A percentile compares a stretch with the other conserved stretches of the same genome.
These are phyloP conservation scores for Harpalus rubripes DNA, from an alignment of 2,888 invertebrate genomes.

Conservation along the genomic window DNA sequence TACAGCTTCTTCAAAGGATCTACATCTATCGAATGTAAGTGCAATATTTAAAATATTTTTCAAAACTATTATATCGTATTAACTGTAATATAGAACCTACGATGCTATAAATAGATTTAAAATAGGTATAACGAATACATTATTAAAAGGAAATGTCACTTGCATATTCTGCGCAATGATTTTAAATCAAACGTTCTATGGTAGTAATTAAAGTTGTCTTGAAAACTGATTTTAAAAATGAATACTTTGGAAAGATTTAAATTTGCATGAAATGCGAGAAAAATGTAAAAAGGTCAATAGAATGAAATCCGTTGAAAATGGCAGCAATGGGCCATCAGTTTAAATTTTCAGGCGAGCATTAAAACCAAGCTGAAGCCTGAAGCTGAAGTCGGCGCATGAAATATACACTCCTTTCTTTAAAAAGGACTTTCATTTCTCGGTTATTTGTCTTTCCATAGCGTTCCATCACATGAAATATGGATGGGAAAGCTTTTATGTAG, in stretches of 20 bases:
- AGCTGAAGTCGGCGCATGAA: constrained; percentile 32
- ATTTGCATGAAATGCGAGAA: not conserved
- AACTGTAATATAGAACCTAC: too few relatives aligned
- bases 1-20: too few relatives aligned
- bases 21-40: too few relatives aligned
- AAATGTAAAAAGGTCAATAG: constrained; percentile 12
- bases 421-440: constrained; percentile 62
- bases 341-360: constrained; percentile 23
- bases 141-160: not conserved
- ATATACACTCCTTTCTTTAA: constrained; percentile 58
- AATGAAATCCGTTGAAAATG: constrained; percentile 25
- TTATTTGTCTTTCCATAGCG: constrained; percentile 56
- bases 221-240: not conserved
- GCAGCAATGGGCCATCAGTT: constrained; percentile 33
- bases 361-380: constrained; percentile 10
- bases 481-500: constrained; percentile 53
- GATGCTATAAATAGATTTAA: too few relatives aligned
- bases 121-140: too few relatives aligned
- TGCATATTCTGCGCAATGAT: not conserved
- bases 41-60: too few relatives aligned
- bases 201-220: not conserved
- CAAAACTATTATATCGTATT: too few relatives aligned
- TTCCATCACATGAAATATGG: constrained; percentile 51
- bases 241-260: not conserved
- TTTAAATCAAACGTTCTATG: not conserved